These are phyloP conservation scores for Drosophila sp. DNA, from an alignment of 1,140 invertebrate species.

Conservation along the genomic window DNA sequence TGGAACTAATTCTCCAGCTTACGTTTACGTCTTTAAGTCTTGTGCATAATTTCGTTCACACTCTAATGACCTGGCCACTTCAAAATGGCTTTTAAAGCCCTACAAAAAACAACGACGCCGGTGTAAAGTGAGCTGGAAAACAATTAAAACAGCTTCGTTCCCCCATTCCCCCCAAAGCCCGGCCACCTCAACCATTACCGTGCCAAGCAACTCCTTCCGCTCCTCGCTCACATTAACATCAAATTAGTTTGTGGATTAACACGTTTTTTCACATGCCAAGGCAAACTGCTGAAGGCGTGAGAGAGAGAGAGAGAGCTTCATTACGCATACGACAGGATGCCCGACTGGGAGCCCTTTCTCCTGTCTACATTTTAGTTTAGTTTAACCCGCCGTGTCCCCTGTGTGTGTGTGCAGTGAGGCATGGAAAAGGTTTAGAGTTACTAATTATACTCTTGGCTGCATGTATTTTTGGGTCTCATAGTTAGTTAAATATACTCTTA, in stretches of 20 bases:
- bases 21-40: conserved; percentile 34
- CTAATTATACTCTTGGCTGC: conserved; percentile 54
- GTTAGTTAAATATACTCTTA: conserved; percentile 38
- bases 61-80: conserved; percentile 55
- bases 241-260: conserved; percentile 73
- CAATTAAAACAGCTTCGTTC: conserved; percentile 53
- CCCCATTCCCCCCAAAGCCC: conserved; percentile 19
- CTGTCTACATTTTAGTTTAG: conserved; percentile 22
- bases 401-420: conserved; percentile 38
- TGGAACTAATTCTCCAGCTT: conserved; percentile 56
- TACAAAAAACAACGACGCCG: conserved; percentile 39
- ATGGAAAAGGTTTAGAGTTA: conserved; percentile 60
- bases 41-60: conserved; percentile 51
- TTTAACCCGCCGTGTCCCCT: conserved; percentile 17
- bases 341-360: neutral
- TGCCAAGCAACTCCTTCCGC: conserved; percentile 29
- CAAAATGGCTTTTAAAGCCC: conserved; percentile 60
- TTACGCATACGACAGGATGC: conserved; percentile 63
- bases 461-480: conserved; percentile 44
- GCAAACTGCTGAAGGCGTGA: neutral
- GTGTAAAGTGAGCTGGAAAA: conserved; percentile 67
- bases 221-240: conserved; percentile 60
- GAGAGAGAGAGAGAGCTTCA: conserved; percentile 23
- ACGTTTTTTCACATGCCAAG: conserved; percentile 62
- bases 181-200: conserved; percentile 10